Conservation (phyloP, 2,888 invertebrate species). For the Entomobrya multifasciata region DNA sequence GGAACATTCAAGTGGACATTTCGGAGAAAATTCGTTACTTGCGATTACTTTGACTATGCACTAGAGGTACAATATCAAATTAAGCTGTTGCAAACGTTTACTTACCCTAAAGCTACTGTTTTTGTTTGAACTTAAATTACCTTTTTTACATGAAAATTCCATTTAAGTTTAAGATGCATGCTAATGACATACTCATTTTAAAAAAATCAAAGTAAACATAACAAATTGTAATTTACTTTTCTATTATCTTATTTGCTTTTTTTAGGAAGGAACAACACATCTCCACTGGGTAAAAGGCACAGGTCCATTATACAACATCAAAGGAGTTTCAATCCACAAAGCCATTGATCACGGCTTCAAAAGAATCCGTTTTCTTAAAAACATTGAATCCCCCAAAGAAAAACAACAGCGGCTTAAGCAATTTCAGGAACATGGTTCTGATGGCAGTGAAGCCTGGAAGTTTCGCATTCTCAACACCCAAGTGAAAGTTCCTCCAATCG, state of each 20-base stretch:
- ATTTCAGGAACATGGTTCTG: slow-evolving; percentile 78
- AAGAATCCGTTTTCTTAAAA: slow-evolving; percentile 87
- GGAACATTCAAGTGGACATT: slow-evolving; percentile 87
- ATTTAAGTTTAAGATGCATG: slow-evolving; percentile 53
- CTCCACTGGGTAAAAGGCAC: slow-evolving; percentile 91
- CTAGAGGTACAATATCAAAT: slow-evolving; percentile 88
- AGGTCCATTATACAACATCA: slow-evolving; percentile 87
- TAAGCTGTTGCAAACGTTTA: background rate
- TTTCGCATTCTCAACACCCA: slow-evolving; percentile 84
- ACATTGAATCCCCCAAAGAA: slow-evolving; percentile 80
- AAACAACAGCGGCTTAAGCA: slow-evolving; percentile 35
- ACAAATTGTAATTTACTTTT: background rate
- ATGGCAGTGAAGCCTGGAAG: slow-evolving; percentile 81
- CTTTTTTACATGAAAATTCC: slow-evolving; percentile 53
- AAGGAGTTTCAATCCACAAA: slow-evolving; percentile 84
- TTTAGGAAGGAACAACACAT: slow-evolving; percentile 93
- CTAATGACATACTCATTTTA: slow-evolving; percentile 14
- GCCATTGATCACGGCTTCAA: slow-evolving; percentile 87
- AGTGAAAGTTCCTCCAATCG: slow-evolving; percentile 89
- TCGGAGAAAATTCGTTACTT: slow-evolving; percentile 91
- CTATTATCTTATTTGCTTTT: background rate
- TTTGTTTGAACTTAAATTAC: background rate
- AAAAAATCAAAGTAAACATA: no score
- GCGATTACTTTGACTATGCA: slow-evolving; percentile 88
- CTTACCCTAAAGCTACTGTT: background rate